Base-by-base conservation (phyloP, 2,797 vertebrate genomes). In the Percopsis omiscomaycus region DNA sequence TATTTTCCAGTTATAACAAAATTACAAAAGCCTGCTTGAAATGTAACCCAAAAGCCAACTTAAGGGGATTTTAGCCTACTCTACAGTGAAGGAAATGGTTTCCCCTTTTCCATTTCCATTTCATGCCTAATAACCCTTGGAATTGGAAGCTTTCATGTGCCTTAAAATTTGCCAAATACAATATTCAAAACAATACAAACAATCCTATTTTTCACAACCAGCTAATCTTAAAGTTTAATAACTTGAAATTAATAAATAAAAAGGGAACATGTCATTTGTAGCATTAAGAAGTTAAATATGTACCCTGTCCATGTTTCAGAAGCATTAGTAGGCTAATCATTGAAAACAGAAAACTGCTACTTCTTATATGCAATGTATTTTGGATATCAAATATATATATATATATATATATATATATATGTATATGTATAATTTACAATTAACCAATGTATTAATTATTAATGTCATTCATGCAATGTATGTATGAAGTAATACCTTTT, bases 281-380 rank as follows among this genome's bases (percentile, higher is more conserved):
- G 88, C 89, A 83, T 84, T 80, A 84, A 89, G 68, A 81, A 89
- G 90, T 84, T 89, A 83, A 79, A 76, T 5, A 78, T 81, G 76
- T 85, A 73, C 84, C 85, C 78, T 16, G 59, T 81, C 84, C 83
- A 84, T 79, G 77, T 89, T 84, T 92, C 81, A 77, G 76, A 81
- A 79, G 83, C 83, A 88, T 88, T 85, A 86, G 67, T 74, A 22
- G 22, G 22, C 22, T 22, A 85, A 87, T 88, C 77, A 82, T 86
- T 76, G 70, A 90, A 89, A 89, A 77, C 85, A 92, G 91, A 92
- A 89, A 77, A 91, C 92, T 94, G 91, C 93, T 95, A 92, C 92
- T 94, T 93, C 86, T 85, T 95, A 91, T 98, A 98, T 95, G 91
- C 95, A 95, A 95, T 95, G 92, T 96, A 96, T 95, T 95, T 94